Evolutionary conservation across 1,140 invertebrate species (phyloP).

Genomic region (Mizuhopecten yessoensis): DNA sequence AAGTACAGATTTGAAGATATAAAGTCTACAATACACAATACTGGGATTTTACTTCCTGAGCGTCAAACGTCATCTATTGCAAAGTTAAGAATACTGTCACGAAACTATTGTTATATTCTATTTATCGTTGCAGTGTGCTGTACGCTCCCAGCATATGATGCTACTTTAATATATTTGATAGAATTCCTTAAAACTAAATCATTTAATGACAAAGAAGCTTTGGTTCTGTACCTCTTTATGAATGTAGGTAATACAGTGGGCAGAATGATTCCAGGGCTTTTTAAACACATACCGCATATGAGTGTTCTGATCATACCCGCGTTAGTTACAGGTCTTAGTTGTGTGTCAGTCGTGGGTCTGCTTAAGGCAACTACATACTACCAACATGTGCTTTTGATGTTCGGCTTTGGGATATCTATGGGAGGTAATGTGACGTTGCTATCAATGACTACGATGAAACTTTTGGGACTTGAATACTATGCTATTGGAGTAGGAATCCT

Average conservation of each 20-base stretch:
- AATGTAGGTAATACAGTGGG: background rate
- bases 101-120: background rate
- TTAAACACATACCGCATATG: background rate
- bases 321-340: background rate
- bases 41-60: background rate
- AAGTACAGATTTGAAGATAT: background rate
- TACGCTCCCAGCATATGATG: background rate
- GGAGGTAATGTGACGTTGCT: conserved; percentile 49
- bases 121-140: background rate
- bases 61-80: background rate
- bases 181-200: conserved; percentile 5
- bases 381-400: conserved; percentile 13
- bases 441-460: conserved; percentile 42
- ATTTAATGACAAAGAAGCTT: background rate
- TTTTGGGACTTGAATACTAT: conserved; percentile 45
- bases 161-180: conserved; percentile 11
- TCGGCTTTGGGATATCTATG: conserved; percentile 36
- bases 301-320: background rate
- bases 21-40: background rate
- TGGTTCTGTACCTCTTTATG: background rate
- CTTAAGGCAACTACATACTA: background rate
- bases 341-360: background rate
- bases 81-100: background rate
- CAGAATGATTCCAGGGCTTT: background rate
- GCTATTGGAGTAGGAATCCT: conserved; percentile 40